Evolutionary conservation across 1,140 invertebrate species (phyloP).

Genomic region (Holotrichia oblita): DNA sequence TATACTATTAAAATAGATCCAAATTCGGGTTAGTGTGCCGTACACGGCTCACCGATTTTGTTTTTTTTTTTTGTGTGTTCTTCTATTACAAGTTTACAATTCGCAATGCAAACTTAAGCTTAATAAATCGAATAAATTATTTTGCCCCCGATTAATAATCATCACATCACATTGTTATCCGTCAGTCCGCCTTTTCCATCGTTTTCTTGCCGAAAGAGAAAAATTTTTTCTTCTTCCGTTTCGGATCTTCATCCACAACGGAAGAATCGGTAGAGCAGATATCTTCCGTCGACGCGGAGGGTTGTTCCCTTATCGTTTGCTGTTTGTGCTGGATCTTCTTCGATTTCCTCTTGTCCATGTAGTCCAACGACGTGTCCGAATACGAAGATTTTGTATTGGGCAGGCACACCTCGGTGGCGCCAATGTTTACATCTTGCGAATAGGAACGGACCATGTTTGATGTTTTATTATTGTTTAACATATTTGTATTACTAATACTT

Average conservation of each 20-base stretch:
- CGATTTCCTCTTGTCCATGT: slow-evolving; percentile 41
- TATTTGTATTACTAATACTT: slow-evolving; percentile 49
- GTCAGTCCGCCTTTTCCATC: slow-evolving; percentile 28
- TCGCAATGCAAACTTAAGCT: neutral
- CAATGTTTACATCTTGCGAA: slow-evolving; percentile 59
- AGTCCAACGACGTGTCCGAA: slow-evolving; percentile 63
- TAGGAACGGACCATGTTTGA: slow-evolving; percentile 56
- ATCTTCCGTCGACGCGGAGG: slow-evolving; percentile 53
- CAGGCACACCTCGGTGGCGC: slow-evolving; percentile 45
- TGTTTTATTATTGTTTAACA: slow-evolving; percentile 54
- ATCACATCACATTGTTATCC: neutral
- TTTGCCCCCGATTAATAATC: neutral
- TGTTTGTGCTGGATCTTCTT: slow-evolving; percentile 43
- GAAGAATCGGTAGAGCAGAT: slow-evolving; percentile 61
- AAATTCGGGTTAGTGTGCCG: neutral
- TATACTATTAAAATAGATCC: neutral
- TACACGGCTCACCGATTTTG: neutral
- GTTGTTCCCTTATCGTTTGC: slow-evolving; percentile 54
- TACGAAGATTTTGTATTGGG: slow-evolving; percentile 58
- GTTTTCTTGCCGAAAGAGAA: slow-evolving; percentile 45
- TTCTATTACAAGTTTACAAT: neutral
- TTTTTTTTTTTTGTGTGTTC: no score
- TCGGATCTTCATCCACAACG: slow-evolving; percentile 57
- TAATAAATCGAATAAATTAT: neutral
- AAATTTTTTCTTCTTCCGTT: slow-evolving; percentile 57